A percentile compares a stretch with the other conserved stretches of the same genome.
Conservation (phyloP, 1,140 invertebrate genomes). For the Belonocnema kinseyi region DNA sequence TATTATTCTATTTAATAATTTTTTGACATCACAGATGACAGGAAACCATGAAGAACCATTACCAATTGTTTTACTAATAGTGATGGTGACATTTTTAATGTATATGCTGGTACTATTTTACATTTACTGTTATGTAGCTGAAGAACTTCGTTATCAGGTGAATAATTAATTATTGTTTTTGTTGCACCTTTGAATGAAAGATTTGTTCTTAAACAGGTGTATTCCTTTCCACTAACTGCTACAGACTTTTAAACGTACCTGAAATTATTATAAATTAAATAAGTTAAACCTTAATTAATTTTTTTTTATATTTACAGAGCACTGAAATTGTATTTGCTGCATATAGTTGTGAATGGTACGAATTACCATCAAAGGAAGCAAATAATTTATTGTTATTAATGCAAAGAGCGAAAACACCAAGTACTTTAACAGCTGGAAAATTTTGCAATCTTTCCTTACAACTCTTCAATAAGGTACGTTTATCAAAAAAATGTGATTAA, state of each 20-base stretch:
- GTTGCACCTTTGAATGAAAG: no score
- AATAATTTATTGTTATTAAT: constrained; percentile 50
- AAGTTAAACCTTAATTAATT: neutral
- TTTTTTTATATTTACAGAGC: constrained; percentile 44
- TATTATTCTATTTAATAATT: no score
- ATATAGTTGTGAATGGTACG: constrained; percentile 54
- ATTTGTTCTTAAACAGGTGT: no score
- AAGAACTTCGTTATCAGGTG: constrained; percentile 28
- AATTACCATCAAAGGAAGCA: constrained; percentile 36
- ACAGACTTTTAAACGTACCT: neutral
- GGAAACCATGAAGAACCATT: neutral
- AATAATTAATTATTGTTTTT: neutral
- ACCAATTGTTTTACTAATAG: neutral
- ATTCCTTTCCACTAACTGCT: no score
- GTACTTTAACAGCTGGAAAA: constrained; percentile 52
- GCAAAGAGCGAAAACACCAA: constrained; percentile 47
- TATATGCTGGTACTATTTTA: constrained; percentile 21
- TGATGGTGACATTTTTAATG: constrained; percentile 25
- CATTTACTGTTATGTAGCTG: constrained; percentile 33
- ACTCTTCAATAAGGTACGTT: constrained; percentile 41
- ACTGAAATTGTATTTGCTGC: constrained; percentile 46
- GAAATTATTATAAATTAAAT: constrained; percentile 17
- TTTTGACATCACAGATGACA: constrained; percentile 11
- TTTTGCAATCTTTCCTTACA: constrained; percentile 47
- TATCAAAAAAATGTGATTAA: neutral